These are phyloP conservation scores for Gobio gobio DNA, from an alignment of 2,113 vertebrate genomes.

Conservation along the genomic window DNA sequence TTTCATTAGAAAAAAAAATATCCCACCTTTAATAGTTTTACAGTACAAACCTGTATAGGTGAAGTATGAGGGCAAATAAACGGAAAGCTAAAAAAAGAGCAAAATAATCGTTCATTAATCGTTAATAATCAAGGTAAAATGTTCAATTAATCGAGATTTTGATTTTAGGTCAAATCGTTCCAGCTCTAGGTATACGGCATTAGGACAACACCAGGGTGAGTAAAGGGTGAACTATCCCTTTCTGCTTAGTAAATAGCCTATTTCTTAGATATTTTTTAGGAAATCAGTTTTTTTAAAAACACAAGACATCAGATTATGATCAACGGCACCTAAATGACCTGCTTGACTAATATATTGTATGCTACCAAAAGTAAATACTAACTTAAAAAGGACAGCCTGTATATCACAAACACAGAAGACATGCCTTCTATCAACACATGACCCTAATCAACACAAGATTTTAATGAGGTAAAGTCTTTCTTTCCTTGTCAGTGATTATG, in stretches of 20 bases:
- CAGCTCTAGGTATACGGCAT: too few relatives aligned
- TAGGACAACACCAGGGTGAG: too few relatives aligned
- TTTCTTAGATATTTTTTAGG: background rate
- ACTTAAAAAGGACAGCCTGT: background rate
- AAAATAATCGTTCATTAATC: too few relatives aligned
- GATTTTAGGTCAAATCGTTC: too few relatives aligned
- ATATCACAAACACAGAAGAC: background rate
- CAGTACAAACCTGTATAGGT: too few relatives aligned
- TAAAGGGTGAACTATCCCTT: background rate
- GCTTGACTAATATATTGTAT: background rate
- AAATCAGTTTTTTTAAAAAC: background rate
- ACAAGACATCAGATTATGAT: background rate
- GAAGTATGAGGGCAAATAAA: too few relatives aligned
- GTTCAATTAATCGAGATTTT: too few relatives aligned
- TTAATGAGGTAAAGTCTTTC: conserved; percentile 1
- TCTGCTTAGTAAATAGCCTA: background rate
- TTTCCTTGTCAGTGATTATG: background rate
- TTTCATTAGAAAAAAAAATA: too few relatives aligned
- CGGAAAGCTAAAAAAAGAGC: too few relatives aligned
- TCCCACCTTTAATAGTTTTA: too few relatives aligned
- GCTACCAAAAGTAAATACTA: background rate
- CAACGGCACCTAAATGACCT: background rate
- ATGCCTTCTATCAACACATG: background rate
- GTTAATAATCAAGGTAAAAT: too few relatives aligned
- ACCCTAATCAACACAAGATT: background rate